Conservation (phyloP, 2,113 vertebrate species). For the Andinoacara biseriatus region DNA sequence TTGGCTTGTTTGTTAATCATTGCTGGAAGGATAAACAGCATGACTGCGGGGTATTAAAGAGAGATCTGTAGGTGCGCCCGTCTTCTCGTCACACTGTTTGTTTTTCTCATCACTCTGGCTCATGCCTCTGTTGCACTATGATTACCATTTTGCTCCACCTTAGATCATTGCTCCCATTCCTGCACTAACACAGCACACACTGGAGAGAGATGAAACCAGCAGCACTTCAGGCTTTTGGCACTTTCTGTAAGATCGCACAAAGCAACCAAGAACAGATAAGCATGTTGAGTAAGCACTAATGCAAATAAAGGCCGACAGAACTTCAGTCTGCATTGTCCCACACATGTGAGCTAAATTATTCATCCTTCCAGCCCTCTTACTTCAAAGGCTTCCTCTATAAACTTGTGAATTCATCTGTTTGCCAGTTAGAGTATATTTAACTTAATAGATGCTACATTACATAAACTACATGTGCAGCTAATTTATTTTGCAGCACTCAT, state of each 20-base stretch:
- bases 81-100: constrained; percentile 42
- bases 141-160: constrained; percentile 50
- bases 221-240: not conserved
- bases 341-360: constrained; percentile 55
- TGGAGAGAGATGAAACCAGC: constrained; percentile 9
- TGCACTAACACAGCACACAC: constrained; percentile 29
- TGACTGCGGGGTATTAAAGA: constrained; percentile 58
- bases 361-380: constrained; percentile 28
- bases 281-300: constrained; percentile 18
- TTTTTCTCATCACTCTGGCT: constrained; percentile 50
- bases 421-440: constrained; percentile 16
- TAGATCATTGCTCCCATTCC: constrained; percentile 33
- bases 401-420: not conserved
- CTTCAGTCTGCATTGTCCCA: constrained; percentile 36
- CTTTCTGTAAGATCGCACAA: constrained; percentile 11
- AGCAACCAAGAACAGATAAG: constrained; percentile 21
- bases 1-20: constrained; percentile 57
- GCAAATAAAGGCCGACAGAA: constrained; percentile 41
- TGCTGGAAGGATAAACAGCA: constrained; percentile 39
- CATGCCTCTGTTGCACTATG: constrained; percentile 14
- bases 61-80: constrained; percentile 52
- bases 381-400: constrained; percentile 12
- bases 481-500: constrained; percentile 25
- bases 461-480: constrained; percentile 11
- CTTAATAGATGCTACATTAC: constrained; percentile 9